These are phyloP conservation scores for Tetrao urogallus DNA, from an alignment of 2,113 vertebrate species.

Conservation along the genomic window DNA sequence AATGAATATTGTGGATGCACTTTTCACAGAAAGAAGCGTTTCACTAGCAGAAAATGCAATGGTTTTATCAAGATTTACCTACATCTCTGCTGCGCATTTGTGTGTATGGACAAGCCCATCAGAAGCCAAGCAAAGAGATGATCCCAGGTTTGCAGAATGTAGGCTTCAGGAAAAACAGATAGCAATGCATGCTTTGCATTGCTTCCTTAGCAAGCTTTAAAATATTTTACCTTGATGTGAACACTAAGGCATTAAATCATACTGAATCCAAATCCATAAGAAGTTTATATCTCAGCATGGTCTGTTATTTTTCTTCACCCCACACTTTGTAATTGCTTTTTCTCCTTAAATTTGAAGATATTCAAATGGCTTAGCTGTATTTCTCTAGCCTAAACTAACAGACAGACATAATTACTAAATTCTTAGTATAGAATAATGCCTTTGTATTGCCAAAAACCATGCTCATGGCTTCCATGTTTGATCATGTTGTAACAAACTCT, in stretches of 20 bases:
- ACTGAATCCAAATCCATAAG: neutral
- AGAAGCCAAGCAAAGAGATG: neutral
- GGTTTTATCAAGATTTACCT: neutral
- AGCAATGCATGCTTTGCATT: neutral
- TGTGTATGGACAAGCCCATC: neutral
- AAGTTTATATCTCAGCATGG: constrained; percentile 2
- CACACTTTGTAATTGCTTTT: constrained; percentile 8
- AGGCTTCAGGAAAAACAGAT: neutral
- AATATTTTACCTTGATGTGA: neutral
- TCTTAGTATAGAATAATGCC: neutral
- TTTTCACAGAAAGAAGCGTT: neutral
- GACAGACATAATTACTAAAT: neutral
- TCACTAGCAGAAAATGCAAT: neutral
- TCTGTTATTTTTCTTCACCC: constrained; percentile 1
- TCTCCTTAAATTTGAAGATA: neutral
- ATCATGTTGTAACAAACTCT: neutral
- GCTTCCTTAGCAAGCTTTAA: neutral
- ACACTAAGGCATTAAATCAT: neutral
- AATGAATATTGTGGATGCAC: neutral
- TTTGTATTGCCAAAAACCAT: neutral
- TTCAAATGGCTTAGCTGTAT: neutral
- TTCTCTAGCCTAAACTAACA: neutral
- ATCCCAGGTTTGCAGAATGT: neutral
- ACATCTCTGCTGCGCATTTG: fast-evolving
- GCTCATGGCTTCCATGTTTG: neutral